phyloP scores from a whole-genome alignment of 2,888 invertebrate genomes.

The Spisula subtruncata region DNA sequence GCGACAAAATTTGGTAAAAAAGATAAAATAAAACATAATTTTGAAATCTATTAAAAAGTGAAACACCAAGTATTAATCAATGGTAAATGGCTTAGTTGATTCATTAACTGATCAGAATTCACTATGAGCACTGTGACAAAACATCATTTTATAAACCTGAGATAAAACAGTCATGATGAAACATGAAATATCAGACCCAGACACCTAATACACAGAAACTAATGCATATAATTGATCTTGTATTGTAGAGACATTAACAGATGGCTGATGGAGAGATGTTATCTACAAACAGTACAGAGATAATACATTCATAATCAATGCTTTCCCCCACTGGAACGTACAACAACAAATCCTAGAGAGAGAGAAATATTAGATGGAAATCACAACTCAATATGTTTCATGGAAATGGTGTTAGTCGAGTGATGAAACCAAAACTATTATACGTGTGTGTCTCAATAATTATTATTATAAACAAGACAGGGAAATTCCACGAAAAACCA shows the following conservation, averaged over 20 bases:
- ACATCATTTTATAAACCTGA: not conserved
- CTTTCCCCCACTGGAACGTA: not conserved
- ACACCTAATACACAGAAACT: not conserved
- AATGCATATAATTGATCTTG: not conserved
- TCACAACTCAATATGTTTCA: slow-evolving; percentile 1
- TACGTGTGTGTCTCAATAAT: too few species aligned
- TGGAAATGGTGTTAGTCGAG: not conserved
- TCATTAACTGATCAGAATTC: too few species aligned
- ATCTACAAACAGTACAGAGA: not conserved
- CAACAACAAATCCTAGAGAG: not conserved
- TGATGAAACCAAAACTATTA: too few species aligned
- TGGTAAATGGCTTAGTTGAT: too few species aligned
- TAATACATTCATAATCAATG: not conserved
- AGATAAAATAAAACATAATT: too few species aligned
- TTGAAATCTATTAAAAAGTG: too few species aligned
- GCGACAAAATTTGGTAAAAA: too few species aligned
- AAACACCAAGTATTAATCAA: too few species aligned
- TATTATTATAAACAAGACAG: too few species aligned
- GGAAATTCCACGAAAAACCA: too few species aligned
- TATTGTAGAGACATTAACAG: not conserved
- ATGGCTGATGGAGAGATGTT: not conserved
- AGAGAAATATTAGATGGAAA: not conserved
- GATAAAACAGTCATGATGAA: too few species aligned
- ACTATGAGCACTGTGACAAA: too few species aligned
- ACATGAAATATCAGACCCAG: not conserved